Evolutionary conservation across 2,888 invertebrate species (phyloP).

Genomic region (Aphidoletes aphidimyza): DNA sequence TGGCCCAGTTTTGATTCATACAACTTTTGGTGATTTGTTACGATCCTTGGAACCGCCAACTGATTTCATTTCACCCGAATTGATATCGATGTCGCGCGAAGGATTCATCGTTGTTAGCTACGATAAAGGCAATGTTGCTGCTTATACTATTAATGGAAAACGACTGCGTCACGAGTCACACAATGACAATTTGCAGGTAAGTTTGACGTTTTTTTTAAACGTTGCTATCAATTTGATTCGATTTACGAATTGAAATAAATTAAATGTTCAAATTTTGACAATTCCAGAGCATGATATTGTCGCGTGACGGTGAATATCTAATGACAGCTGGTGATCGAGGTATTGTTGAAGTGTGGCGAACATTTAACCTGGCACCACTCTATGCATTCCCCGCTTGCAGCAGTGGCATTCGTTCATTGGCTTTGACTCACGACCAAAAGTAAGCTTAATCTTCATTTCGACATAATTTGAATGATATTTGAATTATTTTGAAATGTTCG

Average conservation of each 20-base stretch:
- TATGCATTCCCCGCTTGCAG: conserved; percentile 99
- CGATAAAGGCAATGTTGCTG: conserved; percentile 90
- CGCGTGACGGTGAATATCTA: conserved; percentile 98
- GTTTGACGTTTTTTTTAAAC: conserved; percentile 23
- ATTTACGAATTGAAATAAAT: conserved; percentile 18
- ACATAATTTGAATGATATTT: conserved; percentile 50
- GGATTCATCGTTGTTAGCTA: conserved; percentile 96
- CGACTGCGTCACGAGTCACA: conserved; percentile 89
- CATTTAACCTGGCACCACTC: conserved; percentile 94
- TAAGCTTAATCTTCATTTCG: conserved; percentile 67
- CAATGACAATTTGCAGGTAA: conserved; percentile 93
- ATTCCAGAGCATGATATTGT: conserved; percentile 84
- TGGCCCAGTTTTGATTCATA: conserved; percentile 97
- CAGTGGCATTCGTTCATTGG: conserved; percentile 92
- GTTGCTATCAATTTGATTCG: not conserved
- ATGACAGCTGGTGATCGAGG: conserved; percentile 98
- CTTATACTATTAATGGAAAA: conserved; percentile 94
- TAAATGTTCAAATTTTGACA: not conserved
- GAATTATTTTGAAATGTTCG: no score
- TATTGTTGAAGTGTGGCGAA: conserved; percentile 98
- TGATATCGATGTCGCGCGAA: conserved; percentile 94
- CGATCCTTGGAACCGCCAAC: conserved; percentile 87
- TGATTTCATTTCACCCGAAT: conserved; percentile 80
- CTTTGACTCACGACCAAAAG: conserved; percentile 98
- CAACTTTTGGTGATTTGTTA: conserved; percentile 95